Evolutionary conservation across 2,797 vertebrate species (phyloP), one percentile per base, ranked within the genome.

Genomic region (Peromyscus nudipes): DNA sequence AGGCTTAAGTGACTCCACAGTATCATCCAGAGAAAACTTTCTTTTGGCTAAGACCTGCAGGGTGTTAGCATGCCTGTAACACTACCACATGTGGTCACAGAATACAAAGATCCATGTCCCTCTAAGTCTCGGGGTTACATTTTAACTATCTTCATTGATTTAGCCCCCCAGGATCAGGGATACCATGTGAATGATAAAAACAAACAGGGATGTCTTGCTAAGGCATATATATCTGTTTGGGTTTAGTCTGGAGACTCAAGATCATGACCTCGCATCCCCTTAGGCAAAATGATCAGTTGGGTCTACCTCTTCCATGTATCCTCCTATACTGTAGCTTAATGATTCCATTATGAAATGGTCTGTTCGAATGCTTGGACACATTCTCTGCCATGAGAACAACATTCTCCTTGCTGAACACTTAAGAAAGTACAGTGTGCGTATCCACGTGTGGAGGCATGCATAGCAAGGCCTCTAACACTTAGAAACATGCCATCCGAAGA

Each of bases 281-380:
- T 40, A 31, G 49, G 29, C 29, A 7, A 0, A 11, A 25, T 0
- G 4, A 11, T 34, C 46, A 21, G 0, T 1, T 25, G 6, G 12
- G 1, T 29, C 8, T 10, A 1, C 12, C 19, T 57, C 14, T 43
- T 67, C 6, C 13, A 3, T n/a, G 13, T 16, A 14, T 43, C 27
- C 6, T 1, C 40, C 34, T n/a, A 6, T 29, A 4, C 19, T 19
- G 13, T 11, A 13, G 46, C n/a, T 16, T 13, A 71, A 25, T 1
- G 5, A 17, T 7, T 64, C 9, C 17, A 43, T 57, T 27, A n/a
- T 34, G 69, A 55, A 83, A 29, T 0, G 17, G 6, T 8, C 31
- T 57, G 6, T 52, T 43, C 16, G 21, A 85, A 52, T 25, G 52
- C 29, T 11, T 4, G 2, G 81, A 60, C 3, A 11, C 0, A 3